These are phyloP conservation scores for Aricia artaxerxes DNA, from an alignment of 2,888 invertebrate genomes.

Conservation along the genomic window DNA sequence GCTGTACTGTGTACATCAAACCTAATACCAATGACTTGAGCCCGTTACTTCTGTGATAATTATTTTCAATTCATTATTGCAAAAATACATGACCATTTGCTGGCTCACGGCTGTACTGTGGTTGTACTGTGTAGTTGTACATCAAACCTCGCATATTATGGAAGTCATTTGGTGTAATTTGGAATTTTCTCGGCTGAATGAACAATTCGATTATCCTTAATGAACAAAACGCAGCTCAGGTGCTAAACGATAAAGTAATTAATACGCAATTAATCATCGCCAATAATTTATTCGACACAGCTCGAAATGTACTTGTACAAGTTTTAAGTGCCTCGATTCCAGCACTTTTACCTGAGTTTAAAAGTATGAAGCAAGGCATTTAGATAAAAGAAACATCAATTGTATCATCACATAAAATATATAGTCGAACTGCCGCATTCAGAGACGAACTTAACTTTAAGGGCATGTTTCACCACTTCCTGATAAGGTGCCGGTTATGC, in stretches of 20 bases:
- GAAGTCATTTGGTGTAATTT: slow-evolving; percentile 29
- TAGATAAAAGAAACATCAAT: not conserved
- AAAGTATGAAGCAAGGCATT: not conserved
- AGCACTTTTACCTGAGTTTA: not conserved
- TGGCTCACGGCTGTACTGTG: not conserved
- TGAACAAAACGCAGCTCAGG: slow-evolving; percentile 56
- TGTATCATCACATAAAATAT: no score
- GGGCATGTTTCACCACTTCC: no score
- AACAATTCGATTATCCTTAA: slow-evolving; percentile 42
- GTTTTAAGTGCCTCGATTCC: not conserved
- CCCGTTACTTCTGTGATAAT: not conserved
- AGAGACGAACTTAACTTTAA: no score
- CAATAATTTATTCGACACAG: slow-evolving; percentile 69
- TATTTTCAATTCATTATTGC: not conserved
- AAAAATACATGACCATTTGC: not conserved
- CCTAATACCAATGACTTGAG: no score
- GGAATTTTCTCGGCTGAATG: slow-evolving; percentile 29
- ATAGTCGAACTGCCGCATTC: no score
- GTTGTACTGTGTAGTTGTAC: no score
- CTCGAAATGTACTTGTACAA: slow-evolving; percentile 1
- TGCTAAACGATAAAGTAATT: slow-evolving; percentile 75
- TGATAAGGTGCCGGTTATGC: no score
- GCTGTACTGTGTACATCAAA: no score
- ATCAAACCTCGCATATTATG: slow-evolving; percentile 14
- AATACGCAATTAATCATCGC: slow-evolving; percentile 71